Conservation (phyloP, 2,113 vertebrate species). For the Heterotis niloticus region DNA sequence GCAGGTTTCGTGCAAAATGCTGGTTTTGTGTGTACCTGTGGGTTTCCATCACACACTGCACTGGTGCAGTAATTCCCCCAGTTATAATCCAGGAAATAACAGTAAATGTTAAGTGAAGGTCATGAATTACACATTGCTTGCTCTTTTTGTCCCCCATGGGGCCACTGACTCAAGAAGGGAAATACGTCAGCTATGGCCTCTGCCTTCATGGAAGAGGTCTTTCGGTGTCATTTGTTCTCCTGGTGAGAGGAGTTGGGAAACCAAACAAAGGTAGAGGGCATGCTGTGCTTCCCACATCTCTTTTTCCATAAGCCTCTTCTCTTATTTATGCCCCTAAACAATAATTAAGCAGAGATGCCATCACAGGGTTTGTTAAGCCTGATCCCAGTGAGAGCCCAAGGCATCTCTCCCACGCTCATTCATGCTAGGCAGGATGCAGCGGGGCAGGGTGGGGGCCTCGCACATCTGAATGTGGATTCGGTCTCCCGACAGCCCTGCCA, state of each 20-base stretch:
- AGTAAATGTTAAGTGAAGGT: too few relatives aligned
- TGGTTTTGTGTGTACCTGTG: too few relatives aligned
- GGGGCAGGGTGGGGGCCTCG: not conserved
- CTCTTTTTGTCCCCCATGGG: not conserved
- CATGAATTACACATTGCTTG: not conserved
- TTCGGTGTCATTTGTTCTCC: not conserved
- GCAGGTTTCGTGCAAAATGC: too few relatives aligned
- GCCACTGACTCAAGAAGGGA: not conserved
- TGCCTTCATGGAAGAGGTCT: not conserved
- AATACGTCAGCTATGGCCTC: not conserved
- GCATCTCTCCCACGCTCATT: not conserved
- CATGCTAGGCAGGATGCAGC: too few relatives aligned
- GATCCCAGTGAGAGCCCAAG: constrained; percentile 24
- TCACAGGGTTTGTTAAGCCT: constrained; percentile 29
- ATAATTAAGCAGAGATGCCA: constrained; percentile 50
- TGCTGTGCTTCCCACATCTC: not conserved
- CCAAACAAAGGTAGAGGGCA: not conserved
- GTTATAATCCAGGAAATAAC: too few relatives aligned
- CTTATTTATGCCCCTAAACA: constrained; percentile 52
- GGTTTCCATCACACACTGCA: too few relatives aligned
- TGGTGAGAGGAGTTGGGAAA: not conserved
- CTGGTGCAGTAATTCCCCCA: too few relatives aligned
- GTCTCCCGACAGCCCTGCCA: not conserved
- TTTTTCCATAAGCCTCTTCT: constrained; percentile 32
- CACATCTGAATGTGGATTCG: not conserved